phyloP scores from a whole-genome alignment of 1,140 invertebrate species.

The Micrasema longulum region DNA sequence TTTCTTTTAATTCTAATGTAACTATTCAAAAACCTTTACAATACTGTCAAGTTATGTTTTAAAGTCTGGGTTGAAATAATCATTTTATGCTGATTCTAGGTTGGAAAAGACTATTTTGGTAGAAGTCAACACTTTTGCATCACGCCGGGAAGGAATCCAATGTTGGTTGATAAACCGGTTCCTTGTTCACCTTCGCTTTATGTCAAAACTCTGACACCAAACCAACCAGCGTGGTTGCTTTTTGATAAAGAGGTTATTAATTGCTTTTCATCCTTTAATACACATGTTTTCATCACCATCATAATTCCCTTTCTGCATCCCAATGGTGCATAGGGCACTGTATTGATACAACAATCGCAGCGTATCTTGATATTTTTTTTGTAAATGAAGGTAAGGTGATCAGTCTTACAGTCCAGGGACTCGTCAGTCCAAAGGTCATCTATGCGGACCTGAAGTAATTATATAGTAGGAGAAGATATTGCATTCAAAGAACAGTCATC shows the following conservation, averaged over 20 bases:
- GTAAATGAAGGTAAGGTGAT: too few relatives aligned
- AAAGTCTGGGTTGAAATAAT: background rate
- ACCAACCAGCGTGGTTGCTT: conserved; percentile 84
- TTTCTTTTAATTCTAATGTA: conserved; percentile 43
- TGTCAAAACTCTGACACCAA: conserved; percentile 74
- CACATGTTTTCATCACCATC: too few relatives aligned
- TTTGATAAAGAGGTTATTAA: conserved; percentile 84
- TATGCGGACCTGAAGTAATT: too few relatives aligned
- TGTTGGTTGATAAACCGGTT: conserved; percentile 58
- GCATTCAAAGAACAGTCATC: too few relatives aligned
- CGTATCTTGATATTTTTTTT: too few relatives aligned
- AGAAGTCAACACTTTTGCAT: conserved; percentile 48
- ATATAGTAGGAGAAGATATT: too few relatives aligned
- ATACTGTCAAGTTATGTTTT: background rate
- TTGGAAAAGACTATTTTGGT: conserved; percentile 52
- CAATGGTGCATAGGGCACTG: too few relatives aligned
- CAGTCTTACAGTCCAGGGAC: too few relatives aligned
- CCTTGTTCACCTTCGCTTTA: conserved; percentile 71
- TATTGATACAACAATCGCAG: too few relatives aligned
- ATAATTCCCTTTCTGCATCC: too few relatives aligned
- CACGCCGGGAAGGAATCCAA: conserved; percentile 13
- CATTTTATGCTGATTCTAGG: conserved; percentile 28
- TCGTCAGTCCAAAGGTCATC: too few relatives aligned
- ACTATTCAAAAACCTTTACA: background rate
- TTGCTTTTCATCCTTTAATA: too few relatives aligned